These are phyloP conservation scores for Champsocephalus esox DNA, from an alignment of 2,797 vertebrate species.

Conservation along the genomic window DNA sequence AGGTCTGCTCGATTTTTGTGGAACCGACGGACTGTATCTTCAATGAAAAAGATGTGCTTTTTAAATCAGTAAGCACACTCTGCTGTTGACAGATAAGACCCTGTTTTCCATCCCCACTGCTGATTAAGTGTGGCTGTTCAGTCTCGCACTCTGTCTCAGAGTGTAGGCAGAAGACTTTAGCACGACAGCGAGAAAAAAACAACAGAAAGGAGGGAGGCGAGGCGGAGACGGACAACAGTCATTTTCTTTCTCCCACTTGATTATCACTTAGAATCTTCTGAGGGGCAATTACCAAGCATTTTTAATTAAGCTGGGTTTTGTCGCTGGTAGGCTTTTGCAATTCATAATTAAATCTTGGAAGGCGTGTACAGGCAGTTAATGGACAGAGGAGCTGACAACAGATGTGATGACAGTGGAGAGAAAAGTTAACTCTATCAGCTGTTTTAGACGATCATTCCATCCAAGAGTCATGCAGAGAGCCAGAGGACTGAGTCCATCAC, in stretches of 20 bases:
- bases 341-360: conserved; percentile 56
- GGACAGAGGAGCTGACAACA: conserved; percentile 19
- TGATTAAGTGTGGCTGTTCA: conserved; percentile 60
- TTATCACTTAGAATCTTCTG: conserved; percentile 70
- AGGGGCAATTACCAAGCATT: conserved; percentile 49
- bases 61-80: conserved; percentile 32
- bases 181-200: conserved; percentile 21
- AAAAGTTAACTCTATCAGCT: not conserved
- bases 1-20: conserved; percentile 17
- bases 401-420: conserved; percentile 13
- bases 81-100: conserved; percentile 67
- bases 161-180: conserved; percentile 45
- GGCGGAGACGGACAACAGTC: conserved; percentile 44
- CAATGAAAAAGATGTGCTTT: conserved; percentile 34
- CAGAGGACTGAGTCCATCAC: no score
- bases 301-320: conserved; percentile 63
- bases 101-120: conserved; percentile 41
- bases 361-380: conserved; percentile 48
- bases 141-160: conserved; percentile 34
- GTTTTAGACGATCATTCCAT: conserved; percentile 15
- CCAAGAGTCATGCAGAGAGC: not conserved
- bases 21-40: conserved; percentile 34
- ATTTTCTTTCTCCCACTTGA: conserved; percentile 70
- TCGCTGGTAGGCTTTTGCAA: conserved; percentile 33
- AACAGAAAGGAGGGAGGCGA: conserved; percentile 13